phyloP scores from a whole-genome alignment of 2,888 invertebrate genomes.

The Platypus cylindrus region DNA sequence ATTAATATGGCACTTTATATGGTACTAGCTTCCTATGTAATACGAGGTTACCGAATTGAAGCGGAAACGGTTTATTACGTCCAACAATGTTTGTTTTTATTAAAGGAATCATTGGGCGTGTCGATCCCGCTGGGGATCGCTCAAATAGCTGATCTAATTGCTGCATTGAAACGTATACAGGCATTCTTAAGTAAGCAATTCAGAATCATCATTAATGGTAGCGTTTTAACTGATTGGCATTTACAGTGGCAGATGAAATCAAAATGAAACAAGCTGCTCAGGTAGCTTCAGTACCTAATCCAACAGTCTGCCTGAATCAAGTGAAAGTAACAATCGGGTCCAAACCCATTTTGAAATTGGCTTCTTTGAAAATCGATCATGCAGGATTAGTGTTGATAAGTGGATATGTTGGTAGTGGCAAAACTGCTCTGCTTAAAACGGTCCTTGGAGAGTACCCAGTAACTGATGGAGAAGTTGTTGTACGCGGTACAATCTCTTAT shows the following conservation, averaged over 20 bases:
- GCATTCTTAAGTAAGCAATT: too few relatives aligned
- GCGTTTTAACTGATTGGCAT: too few relatives aligned
- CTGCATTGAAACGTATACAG: conserved; percentile 14
- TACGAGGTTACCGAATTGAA: conserved; percentile 19
- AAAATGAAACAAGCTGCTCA: not conserved
- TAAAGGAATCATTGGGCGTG: conserved; percentile 19
- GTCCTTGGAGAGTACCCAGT: conserved; percentile 22
- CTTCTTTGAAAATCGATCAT: conserved; percentile 33
- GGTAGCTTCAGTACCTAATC: conserved; percentile 1
- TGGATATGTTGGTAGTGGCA: conserved; percentile 41
- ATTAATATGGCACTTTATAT: conserved; percentile 22
- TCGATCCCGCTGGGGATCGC: conserved; percentile 24
- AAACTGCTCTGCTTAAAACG: conserved; percentile 23
- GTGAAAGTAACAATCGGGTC: conserved; percentile 18
- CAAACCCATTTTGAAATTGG: conserved; percentile 30
- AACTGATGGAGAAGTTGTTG: conserved; percentile 16
- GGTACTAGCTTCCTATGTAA: conserved; percentile 21
- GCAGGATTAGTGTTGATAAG: conserved; percentile 40
- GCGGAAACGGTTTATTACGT: conserved; percentile 22
- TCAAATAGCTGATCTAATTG: conserved; percentile 21
- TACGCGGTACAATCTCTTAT: conserved; percentile 24
- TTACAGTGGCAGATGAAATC: not conserved
- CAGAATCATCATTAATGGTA: too few relatives aligned
- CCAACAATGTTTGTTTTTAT: conserved; percentile 17
- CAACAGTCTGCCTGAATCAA: conserved; percentile 9